These are phyloP conservation scores for Chrysemys picta DNA, from an alignment of 2,113 vertebrate species.

Conservation along the genomic window DNA sequence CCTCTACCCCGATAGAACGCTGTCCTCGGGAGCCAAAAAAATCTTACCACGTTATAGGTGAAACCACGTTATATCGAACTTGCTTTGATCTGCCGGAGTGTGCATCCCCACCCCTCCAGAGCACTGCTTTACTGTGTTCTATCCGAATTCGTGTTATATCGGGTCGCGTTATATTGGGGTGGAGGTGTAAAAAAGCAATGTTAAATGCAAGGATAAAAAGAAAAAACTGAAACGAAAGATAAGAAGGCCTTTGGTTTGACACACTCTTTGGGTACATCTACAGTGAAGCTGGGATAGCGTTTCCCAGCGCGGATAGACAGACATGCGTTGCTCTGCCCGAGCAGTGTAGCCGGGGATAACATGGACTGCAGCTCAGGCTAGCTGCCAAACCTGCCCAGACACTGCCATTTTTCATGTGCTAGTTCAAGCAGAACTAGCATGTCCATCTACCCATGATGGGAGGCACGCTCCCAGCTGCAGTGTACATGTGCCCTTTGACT, in stretches of 20 bases:
- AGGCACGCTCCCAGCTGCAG: background rate
- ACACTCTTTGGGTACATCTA: background rate
- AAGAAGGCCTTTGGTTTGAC: background rate
- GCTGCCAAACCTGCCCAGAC: background rate
- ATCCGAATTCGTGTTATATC: too few species aligned
- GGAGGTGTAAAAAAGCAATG: background rate
- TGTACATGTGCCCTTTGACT: background rate
- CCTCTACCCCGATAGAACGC: too few species aligned
- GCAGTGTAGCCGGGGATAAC: background rate
- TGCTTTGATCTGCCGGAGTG: too few species aligned
- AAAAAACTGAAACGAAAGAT: background rate
- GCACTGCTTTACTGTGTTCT: too few species aligned
- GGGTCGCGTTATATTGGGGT: too few species aligned
- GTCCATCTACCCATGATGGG: background rate
- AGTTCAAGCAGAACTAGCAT: background rate
- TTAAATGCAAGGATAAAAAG: slow-evolving; percentile 1
- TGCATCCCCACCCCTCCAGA: too few species aligned
- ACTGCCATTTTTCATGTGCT: background rate
- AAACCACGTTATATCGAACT: too few species aligned
- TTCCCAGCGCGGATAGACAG: background rate
- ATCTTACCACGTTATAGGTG: too few species aligned
- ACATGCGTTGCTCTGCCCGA: background rate
- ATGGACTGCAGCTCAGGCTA: background rate
- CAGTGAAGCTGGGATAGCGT: background rate
- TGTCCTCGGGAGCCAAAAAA: too few species aligned